Evolutionary conservation across 2,797 vertebrate genomes (phyloP).

Genomic region (Lepilemur septentrionalis): DNA sequence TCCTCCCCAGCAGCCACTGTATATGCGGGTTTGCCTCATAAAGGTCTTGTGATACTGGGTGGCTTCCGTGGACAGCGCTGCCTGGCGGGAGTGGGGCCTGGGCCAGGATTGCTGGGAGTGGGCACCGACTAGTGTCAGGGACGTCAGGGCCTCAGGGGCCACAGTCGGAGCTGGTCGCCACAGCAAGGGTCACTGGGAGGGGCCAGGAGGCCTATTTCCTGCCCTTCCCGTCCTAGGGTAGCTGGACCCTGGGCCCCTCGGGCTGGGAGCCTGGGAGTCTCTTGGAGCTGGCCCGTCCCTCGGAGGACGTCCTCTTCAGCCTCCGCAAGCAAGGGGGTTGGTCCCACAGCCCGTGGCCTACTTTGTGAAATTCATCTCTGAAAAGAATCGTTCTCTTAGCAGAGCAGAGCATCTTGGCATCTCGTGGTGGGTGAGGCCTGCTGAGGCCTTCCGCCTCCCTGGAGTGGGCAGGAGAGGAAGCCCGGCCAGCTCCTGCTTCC

Average conservation of each 20-base stretch:
- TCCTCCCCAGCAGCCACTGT: neutral
- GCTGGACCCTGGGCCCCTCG: neutral
- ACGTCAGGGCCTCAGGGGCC: neutral
- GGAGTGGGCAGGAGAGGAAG: neutral
- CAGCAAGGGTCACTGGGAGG: neutral
- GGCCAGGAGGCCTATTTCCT: neutral
- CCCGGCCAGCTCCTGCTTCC: neutral
- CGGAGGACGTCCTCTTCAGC: conserved; percentile 6
- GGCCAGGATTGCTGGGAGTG: neutral
- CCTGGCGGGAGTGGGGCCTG: neutral
- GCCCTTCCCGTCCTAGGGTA: neutral
- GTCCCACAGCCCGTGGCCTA: conserved; percentile 72
- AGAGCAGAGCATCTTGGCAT: conserved; percentile 14
- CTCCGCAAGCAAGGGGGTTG: neutral
- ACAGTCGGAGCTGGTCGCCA: neutral
- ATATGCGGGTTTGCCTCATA: neutral
- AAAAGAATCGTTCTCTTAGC: conserved; percentile 44
- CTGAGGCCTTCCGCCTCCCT: neutral
- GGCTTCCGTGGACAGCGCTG: neutral
- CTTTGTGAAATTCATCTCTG: conserved; percentile 67
- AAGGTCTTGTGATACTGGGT: neutral
- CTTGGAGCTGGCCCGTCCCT: neutral
- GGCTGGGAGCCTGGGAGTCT: neutral
- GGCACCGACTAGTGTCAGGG: neutral
- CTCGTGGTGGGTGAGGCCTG: neutral